Conservation (phyloP, 2,113 vertebrate species). For the Anhinga rufa region DNA sequence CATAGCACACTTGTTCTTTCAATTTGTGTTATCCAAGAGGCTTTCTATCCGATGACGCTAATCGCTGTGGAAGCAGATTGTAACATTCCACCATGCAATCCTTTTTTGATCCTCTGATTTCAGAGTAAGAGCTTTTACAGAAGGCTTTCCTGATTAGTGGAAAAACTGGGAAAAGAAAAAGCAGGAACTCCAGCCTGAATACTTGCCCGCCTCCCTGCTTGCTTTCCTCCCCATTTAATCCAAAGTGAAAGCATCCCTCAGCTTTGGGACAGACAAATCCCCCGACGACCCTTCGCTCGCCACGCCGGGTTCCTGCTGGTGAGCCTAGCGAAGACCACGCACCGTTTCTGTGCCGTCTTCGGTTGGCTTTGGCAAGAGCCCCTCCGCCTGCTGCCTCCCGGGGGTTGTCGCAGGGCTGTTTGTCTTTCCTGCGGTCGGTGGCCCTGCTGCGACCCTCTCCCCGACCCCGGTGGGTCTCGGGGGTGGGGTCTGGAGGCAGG, state of each 20-base stretch:
- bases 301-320: not conserved
- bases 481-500: not conserved
- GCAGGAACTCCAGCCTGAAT: not conserved
- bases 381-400: not conserved
- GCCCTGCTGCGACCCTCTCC: not conserved
- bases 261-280: constrained; percentile 23
- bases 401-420: not conserved
- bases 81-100: constrained; percentile 58
- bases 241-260: constrained; percentile 42
- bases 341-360: not conserved
- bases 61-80: constrained; percentile 61
- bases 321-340: not conserved
- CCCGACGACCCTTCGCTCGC: not conserved
- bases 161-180: not conserved
- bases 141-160: constrained; percentile 63
- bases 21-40: constrained; percentile 61
- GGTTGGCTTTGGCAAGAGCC: not conserved
- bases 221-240: not conserved
- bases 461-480: not conserved
- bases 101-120: constrained; percentile 61
- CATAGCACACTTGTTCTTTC: constrained; percentile 58
- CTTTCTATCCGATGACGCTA: constrained; percentile 38
- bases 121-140: constrained; percentile 48
- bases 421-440: not conserved
- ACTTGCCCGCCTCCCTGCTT: not conserved